Conservation (phyloP, 2,113 vertebrate species). For the Lepisosteus oculatus region DNA sequence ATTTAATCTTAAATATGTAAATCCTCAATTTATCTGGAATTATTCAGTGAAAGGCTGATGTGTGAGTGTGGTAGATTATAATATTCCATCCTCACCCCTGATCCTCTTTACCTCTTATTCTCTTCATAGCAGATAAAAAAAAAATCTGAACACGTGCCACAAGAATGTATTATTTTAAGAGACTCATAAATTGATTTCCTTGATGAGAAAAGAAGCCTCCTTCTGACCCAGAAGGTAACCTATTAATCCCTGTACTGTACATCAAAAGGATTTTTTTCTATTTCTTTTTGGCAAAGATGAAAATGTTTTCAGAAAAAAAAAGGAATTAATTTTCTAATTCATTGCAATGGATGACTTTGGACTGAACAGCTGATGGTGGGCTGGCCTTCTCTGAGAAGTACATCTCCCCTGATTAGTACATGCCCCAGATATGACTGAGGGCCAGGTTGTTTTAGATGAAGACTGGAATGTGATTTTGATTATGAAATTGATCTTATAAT, state of each 20-base stretch:
- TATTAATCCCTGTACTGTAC: slow-evolving; percentile 69
- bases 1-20: slow-evolving; percentile 83
- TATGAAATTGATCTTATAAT: slow-evolving; percentile 62
- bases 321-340: slow-evolving; percentile 74
- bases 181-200: slow-evolving; percentile 82
- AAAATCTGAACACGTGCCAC: slow-evolving; percentile 56
- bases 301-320: slow-evolving; percentile 70
- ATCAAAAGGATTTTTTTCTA: slow-evolving; percentile 54
- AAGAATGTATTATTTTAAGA: slow-evolving; percentile 83
- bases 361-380: slow-evolving; percentile 55
- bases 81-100: slow-evolving; percentile 64
- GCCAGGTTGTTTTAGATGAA: slow-evolving; percentile 58
- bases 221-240: slow-evolving; percentile 70
- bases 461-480: slow-evolving; percentile 55
- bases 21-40: slow-evolving; percentile 83
- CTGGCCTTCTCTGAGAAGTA: slow-evolving; percentile 46
- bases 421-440: slow-evolving; percentile 39
- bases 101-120: slow-evolving; percentile 81
- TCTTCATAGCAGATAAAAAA: slow-evolving; percentile 67
- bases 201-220: slow-evolving; percentile 78
- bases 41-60: slow-evolving; percentile 74
- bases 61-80: slow-evolving; percentile 75
- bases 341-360: slow-evolving; percentile 63
- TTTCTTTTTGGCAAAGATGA: slow-evolving; percentile 65
- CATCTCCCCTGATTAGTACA: slow-evolving; percentile 63